Evolutionary conservation across 1,140 invertebrate genomes (phyloP).

Genomic region (Pristionchus pacificus): DNA sequence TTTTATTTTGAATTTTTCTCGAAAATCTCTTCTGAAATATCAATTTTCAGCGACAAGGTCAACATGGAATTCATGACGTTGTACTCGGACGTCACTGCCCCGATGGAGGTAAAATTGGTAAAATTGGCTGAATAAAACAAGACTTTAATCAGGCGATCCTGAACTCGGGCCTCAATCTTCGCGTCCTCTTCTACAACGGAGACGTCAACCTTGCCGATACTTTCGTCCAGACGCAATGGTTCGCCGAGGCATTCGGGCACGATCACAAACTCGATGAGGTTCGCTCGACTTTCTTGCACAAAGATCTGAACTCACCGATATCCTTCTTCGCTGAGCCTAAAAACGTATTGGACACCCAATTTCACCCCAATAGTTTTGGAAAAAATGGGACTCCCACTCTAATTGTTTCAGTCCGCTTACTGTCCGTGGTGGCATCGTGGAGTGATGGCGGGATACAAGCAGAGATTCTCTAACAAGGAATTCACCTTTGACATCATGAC

Average conservation of each 20-base stretch:
- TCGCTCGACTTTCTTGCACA: not conserved
- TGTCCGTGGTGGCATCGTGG: slow-evolving; percentile 17
- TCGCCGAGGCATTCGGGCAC: slow-evolving; percentile 55
- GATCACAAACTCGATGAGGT: slow-evolving; percentile 9
- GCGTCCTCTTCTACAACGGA: slow-evolving; percentile 62
- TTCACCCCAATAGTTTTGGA: no score
- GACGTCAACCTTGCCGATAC: slow-evolving; percentile 65
- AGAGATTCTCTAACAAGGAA: slow-evolving; percentile 22
- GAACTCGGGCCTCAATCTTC: not conserved
- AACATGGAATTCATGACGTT: no score
- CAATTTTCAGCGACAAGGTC: no score
- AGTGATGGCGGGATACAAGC: slow-evolving; percentile 27
- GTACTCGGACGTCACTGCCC: no score
- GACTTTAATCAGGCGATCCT: slow-evolving; percentile 17
- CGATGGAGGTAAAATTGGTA: no score
- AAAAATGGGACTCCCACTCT: no score
- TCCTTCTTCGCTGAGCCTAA: no score
- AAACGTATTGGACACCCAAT: no score
- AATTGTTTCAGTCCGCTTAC: no score
- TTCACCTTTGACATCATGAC: slow-evolving; percentile 19
- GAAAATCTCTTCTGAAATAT: no score
- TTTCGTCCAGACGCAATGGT: slow-evolving; percentile 63
- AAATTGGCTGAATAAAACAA: slow-evolving; percentile 5
- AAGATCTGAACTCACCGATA: not conserved
- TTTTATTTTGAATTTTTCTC: no score